Evolutionary conservation across 2,888 invertebrate species (phyloP).

Genomic region (Caenorhabditis imperialis): DNA sequence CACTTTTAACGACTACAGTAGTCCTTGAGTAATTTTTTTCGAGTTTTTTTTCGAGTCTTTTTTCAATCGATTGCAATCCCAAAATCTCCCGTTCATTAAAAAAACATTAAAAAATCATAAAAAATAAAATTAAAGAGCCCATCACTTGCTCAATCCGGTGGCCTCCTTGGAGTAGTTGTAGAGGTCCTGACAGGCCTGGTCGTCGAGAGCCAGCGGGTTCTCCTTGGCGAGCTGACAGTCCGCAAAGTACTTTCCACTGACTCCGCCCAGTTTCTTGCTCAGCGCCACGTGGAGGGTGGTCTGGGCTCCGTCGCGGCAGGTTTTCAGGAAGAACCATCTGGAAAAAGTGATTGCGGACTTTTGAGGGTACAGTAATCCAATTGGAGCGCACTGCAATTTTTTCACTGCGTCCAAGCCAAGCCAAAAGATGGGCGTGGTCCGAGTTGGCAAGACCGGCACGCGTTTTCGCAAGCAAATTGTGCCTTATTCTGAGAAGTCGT

Average conservation of each 20-base stretch:
- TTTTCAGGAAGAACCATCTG: slow-evolving; percentile 81
- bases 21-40: neutral
- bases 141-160: slow-evolving; percentile 38
- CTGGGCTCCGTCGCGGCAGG: slow-evolving; percentile 87
- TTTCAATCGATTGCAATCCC: too few relatives aligned
- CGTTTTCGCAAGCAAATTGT: too few relatives aligned
- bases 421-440: too few relatives aligned
- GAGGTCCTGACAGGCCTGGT: slow-evolving; percentile 70
- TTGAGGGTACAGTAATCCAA: too few relatives aligned
- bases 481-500: too few relatives aligned
- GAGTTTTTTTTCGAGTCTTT: too few relatives aligned
- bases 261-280: slow-evolving; percentile 84
- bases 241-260: slow-evolving; percentile 86
- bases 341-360: neutral
- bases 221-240: slow-evolving; percentile 67
- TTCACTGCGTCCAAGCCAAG: too few relatives aligned
- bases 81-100: too few relatives aligned
- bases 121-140: neutral
- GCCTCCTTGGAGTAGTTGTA: slow-evolving; percentile 73
- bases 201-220: slow-evolving; percentile 66
- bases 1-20: neutral
- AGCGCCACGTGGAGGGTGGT: slow-evolving; percentile 87
- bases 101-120: neutral
- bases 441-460: too few relatives aligned
- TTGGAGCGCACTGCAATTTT: too few relatives aligned